These are phyloP conservation scores for Nudaria mundana DNA, from an alignment of 2,888 invertebrate species.

Conservation along the genomic window DNA sequence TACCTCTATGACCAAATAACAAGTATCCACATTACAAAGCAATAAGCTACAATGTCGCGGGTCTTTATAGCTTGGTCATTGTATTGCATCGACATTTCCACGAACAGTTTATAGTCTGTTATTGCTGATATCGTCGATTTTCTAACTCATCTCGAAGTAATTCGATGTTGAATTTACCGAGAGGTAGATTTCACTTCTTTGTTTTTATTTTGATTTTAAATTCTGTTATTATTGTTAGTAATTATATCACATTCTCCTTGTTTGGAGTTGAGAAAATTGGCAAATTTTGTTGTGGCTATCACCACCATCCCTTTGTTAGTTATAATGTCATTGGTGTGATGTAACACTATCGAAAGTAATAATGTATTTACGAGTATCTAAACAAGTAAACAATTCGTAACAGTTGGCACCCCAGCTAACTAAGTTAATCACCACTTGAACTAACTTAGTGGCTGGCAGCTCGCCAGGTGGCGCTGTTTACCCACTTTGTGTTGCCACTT, in stretches of 20 bases:
- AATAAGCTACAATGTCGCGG: slow-evolving; percentile 9
- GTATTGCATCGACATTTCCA: slow-evolving; percentile 38
- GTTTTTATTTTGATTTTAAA: no score
- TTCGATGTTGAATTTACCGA: no score
- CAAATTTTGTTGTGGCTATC: no score
- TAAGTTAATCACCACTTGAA: slow-evolving; percentile 24
- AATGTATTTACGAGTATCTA: slow-evolving; percentile 7
- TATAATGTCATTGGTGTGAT: not conserved
- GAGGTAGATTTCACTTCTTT: no score
- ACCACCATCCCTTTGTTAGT: no score
- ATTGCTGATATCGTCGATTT: no score
- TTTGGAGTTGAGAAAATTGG: no score
- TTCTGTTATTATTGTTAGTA: no score
- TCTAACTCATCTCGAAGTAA: no score
- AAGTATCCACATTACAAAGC: slow-evolving; percentile 2
- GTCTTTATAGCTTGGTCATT: slow-evolving; percentile 22
- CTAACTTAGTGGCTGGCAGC: slow-evolving; percentile 18
- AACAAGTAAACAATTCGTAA: slow-evolving; percentile 27
- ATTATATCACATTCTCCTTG: no score
- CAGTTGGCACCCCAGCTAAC: slow-evolving; percentile 21
- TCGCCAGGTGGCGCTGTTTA: slow-evolving; percentile 21
- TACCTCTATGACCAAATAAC: slow-evolving; percentile 11
- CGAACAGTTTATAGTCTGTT: slow-evolving; percentile 46
- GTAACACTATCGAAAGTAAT: not conserved
- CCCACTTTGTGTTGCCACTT: slow-evolving; percentile 6